Base-by-base conservation (phyloP, 2,113 vertebrate species). In the Myiozetetes cayanensis region DNA sequence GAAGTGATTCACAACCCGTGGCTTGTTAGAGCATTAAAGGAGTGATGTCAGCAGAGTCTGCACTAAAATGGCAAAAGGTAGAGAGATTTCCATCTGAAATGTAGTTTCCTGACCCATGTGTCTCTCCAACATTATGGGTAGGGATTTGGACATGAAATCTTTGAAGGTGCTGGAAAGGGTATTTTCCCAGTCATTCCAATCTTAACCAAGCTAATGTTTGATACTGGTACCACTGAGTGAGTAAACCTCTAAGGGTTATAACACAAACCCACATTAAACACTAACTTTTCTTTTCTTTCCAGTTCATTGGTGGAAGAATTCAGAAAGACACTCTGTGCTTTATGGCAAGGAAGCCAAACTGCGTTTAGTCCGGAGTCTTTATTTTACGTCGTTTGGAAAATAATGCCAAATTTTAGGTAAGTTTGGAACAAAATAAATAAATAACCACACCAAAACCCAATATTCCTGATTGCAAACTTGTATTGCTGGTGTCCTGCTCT, bases 381-480 rank as follows among this genome's bases (percentile, higher is more conserved):
- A 65, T 99, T 99, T 97, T 99, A 99, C 4, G 99, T 99, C 72
- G 98, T 99, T 96, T 99, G 99, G 99, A 99, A 99, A 98, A 99
- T 99, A 96, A 99, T 99, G 99, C 99, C 99, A 78, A 99, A 99
- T 97, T 99, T 99, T 97, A 99, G 99, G 99, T 99, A 98, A 93
- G 97, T 96, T 79, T 77, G 56, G 52, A 39, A 14, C n/a, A 43
- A 68, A 58, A 63, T 55, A 74, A 49, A 25, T 28, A 18, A 2
- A 16, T 2, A 49, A 24, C 8, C 10, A 52, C 50, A 52, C 56
- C 14, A 22, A 37, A 35, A 37, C 6, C 24, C 8, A 2, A 2
- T n/a, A 25, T 59, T 63, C 56, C 66, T 53, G 21, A 39, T 53
- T 85, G 46, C 68, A 66, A 22, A 30, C 44, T 63, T 27, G 10